Evolutionary conservation across 2,888 invertebrate species (phyloP), one percentile per base, ranked within the genome.

Genomic region (Agrochola litura): DNA sequence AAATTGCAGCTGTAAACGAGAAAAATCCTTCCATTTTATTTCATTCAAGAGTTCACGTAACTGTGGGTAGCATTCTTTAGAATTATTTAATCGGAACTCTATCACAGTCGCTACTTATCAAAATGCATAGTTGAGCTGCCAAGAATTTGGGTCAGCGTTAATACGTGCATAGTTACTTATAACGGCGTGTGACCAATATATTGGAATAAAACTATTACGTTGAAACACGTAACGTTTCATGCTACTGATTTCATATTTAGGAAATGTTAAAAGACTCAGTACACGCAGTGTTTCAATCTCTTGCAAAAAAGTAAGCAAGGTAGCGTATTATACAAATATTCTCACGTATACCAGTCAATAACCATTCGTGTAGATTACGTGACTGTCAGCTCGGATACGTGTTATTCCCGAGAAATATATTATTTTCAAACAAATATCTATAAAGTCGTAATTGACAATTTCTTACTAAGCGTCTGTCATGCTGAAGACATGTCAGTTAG

Each of bases 341-440:
- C 93, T 96, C 96, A 96, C 96, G 96, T 95, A 92, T 90, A 88
- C 77, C 91, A 91, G 91, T 89, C 92, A 91, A 92, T 92, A 93
- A 92, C 89, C 92, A 91, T 91, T 91, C 91, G 91, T 88, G 82
- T 73, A 81, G 80, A 85, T 83, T 91, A 96, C 96, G 96, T 96
- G 96, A 94, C 92, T 89, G 88, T 89, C 90, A 89, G 88, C 84
- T 79, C 75, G 68, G 86, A 89, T 91, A 94, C 93, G 93, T 94
- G 94, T 92, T 92, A 86, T 88, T 89, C 88, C 88, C 81, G 79
- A 87, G 86, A 83, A 77, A 64, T 80, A 77, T 81, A 58, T 73
- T 83, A 81, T 88, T 83, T 78, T 85, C 76, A 79, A 79, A 84
- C 76, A 82, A 84, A 84, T 70, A 77, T 82, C 64, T 76, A 79